Conservation (phyloP, 2,113 vertebrate genomes). For the Hemibates koningsi region DNA sequence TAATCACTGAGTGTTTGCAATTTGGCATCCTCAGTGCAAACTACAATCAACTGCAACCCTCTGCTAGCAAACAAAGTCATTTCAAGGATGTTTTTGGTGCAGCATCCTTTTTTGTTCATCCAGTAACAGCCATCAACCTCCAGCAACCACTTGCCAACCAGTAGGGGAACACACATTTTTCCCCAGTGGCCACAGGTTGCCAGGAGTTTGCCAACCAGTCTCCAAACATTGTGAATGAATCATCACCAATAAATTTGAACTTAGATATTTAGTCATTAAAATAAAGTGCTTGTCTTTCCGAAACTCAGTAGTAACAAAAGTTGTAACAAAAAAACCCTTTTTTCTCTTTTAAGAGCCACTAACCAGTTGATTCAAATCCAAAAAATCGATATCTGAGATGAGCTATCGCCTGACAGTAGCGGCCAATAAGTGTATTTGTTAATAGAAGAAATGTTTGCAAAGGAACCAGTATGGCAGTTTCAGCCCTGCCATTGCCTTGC, state of each 20-base stretch:
- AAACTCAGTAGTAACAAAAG: background rate
- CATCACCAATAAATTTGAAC: background rate
- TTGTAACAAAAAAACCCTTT: rapidly evolving
- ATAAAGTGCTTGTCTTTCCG: background rate
- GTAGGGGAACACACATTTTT: background rate
- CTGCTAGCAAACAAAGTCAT: background rate
- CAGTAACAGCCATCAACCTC: background rate
- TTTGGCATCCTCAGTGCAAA: background rate
- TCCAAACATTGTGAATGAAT: background rate
- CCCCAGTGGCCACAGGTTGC: background rate
- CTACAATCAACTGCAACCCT: background rate
- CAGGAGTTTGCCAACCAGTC: background rate
- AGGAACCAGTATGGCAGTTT: background rate
- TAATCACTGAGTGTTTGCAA: background rate
- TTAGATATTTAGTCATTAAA: background rate
- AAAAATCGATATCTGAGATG: background rate
- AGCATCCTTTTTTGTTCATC: background rate
- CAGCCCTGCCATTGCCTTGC: background rate
- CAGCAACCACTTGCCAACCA: background rate
- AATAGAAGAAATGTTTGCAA: background rate
- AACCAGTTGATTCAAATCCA: background rate
- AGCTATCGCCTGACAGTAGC: background rate
- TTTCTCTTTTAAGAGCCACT: background rate
- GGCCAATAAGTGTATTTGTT: background rate
- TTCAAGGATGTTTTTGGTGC: background rate